A percentile compares a stretch with the other conserved stretches of the same genome.
These are phyloP conservation scores for Chelonia mydas DNA, from an alignment of 2,797 vertebrate genomes.

Conservation along the genomic window DNA sequence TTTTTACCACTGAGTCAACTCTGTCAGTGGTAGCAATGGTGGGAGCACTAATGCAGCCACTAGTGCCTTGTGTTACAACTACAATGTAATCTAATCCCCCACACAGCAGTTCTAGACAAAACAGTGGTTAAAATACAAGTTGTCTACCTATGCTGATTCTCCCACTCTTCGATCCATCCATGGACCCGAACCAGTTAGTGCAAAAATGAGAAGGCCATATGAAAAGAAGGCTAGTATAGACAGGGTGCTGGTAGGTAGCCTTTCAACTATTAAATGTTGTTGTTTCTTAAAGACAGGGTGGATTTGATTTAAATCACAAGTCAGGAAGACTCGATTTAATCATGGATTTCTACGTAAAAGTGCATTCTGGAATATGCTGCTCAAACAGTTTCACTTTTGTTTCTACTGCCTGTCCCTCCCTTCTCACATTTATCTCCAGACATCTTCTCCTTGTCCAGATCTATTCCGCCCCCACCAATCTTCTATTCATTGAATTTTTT, in stretches of 20 bases:
- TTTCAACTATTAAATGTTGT: not conserved
- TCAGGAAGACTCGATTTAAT: too few species aligned
- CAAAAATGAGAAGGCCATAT: not conserved
- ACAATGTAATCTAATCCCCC: rapidly evolving
- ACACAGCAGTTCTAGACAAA: not conserved
- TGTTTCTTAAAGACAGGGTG: not conserved
- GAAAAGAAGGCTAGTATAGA: not conserved
- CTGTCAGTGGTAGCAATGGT: not conserved
- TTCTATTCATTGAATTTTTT: too few species aligned
- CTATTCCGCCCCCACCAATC: too few species aligned
- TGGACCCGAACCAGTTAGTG: not conserved
- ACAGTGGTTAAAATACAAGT: rapidly evolving
- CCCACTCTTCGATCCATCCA: rapidly evolving
- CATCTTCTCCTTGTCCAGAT: too few species aligned
- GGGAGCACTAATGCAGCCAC: not conserved
- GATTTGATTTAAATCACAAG: too few species aligned
- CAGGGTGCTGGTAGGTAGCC: not conserved
- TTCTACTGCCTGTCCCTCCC: too few species aligned
- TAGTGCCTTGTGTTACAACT: rapidly evolving
- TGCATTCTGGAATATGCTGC: too few species aligned
- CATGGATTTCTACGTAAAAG: too few species aligned
- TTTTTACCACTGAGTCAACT: not conserved
- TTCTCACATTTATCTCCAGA: too few species aligned
- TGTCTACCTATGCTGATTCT: not conserved
- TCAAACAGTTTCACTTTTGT: too few species aligned